phyloP scores from a whole-genome alignment of 2,888 invertebrate genomes.

The Drosophila stalkeri region DNA sequence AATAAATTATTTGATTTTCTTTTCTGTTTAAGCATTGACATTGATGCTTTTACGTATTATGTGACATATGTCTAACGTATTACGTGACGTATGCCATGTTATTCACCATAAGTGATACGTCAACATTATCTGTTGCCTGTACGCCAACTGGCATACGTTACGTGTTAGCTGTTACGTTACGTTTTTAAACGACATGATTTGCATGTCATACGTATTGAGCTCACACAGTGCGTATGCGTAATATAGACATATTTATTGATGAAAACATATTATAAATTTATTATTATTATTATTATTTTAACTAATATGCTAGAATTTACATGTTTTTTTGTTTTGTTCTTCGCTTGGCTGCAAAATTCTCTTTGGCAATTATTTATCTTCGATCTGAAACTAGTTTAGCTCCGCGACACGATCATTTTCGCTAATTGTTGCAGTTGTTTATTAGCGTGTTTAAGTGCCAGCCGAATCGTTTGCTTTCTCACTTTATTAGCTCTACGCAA shows the following conservation, averaged over 20 bases:
- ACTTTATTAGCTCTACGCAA: conserved; percentile 12
- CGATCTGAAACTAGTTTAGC: neutral
- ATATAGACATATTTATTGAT: neutral
- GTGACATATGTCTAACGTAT: neutral
- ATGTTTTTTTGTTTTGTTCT: too few species aligned
- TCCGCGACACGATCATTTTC: neutral
- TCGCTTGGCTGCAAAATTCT: neutral
- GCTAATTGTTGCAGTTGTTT: conserved; percentile 11
- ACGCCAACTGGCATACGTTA: neutral
- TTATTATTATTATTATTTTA: too few species aligned
- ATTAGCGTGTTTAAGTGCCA: conserved; percentile 10
- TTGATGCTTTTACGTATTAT: neutral
- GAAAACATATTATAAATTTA: too few species aligned
- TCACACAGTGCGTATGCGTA: neutral
- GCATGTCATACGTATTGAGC: neutral
- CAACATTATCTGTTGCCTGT: too few species aligned
- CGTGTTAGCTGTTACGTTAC: neutral
- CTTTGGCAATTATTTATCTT: neutral
- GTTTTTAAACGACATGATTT: neutral
- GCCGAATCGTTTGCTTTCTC: neutral
- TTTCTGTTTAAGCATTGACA: too few species aligned
- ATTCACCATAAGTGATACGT: neutral
- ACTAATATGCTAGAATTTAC: too few species aligned
- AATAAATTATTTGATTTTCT: neutral
- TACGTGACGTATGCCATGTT: neutral